phyloP scores from a whole-genome alignment of 2,113 vertebrate species.

The Pituophis catenifer region DNA sequence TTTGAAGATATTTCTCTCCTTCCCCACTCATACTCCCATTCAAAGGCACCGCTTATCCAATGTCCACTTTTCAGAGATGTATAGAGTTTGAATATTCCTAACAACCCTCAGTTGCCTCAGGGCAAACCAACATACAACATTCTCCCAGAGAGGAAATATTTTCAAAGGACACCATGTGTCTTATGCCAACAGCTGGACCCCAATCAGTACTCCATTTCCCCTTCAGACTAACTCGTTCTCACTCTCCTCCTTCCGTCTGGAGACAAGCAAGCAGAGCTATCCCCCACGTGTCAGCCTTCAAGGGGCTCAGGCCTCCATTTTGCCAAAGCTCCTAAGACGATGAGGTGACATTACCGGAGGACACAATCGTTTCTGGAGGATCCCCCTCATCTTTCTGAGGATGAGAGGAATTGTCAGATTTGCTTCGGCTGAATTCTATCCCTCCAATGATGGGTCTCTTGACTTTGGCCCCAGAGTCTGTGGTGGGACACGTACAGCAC shows the following conservation, averaged over 20 bases:
- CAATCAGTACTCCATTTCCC: constrained; percentile 62
- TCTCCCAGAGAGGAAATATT: constrained; percentile 61
- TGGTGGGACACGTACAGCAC: constrained; percentile 75
- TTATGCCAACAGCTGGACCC: constrained; percentile 63
- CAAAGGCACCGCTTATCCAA: constrained; percentile 55
- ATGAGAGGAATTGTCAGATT: constrained; percentile 94
- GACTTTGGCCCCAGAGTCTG: constrained; percentile 74
- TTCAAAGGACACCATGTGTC: constrained; percentile 58
- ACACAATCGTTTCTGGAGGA: constrained; percentile 83
- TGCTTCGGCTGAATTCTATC: constrained; percentile 91
- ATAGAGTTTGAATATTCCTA: constrained; percentile 56
- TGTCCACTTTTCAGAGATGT: constrained; percentile 66
- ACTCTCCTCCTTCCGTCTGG: constrained; percentile 13
- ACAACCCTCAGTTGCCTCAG: constrained; percentile 72
- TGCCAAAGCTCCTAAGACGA: constrained; percentile 76
- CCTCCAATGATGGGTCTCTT: constrained; percentile 85
- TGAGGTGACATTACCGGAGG: constrained; percentile 86
- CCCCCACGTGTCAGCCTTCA: constrained; percentile 27
- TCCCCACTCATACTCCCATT: constrained; percentile 46
- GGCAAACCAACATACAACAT: constrained; percentile 73
- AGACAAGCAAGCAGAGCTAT: constrained; percentile 40
- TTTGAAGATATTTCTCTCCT: constrained; percentile 39
- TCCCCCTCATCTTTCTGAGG: constrained; percentile 91
- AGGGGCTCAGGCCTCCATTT: constrained; percentile 28
- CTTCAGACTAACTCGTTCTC: constrained; percentile 57